These are phyloP conservation scores for Callimorpha dominula DNA, from an alignment of 2,888 invertebrate species.

Conservation along the genomic window DNA sequence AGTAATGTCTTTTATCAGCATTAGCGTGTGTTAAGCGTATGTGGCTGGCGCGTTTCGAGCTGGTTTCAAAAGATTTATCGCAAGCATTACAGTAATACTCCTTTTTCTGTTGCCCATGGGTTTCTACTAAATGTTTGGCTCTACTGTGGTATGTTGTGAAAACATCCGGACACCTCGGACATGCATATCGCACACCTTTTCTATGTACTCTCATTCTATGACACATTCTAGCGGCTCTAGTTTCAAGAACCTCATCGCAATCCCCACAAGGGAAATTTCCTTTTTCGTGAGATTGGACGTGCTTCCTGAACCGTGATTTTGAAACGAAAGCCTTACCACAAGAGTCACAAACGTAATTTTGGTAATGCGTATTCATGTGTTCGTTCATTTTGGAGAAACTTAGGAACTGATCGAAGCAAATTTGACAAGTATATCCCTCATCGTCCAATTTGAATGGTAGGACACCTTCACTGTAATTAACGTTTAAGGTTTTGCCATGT, in stretches of 20 bases:
- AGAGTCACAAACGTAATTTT: slow-evolving; percentile 77
- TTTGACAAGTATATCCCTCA: slow-evolving; percentile 70
- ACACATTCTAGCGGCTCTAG: slow-evolving; percentile 69
- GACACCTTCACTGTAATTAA: slow-evolving; percentile 75
- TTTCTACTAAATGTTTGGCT: slow-evolving; percentile 72
- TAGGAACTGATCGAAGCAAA: slow-evolving; percentile 64
- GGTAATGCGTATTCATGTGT: slow-evolving; percentile 80
- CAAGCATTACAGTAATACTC: slow-evolving; percentile 69
- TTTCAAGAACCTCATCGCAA: slow-evolving; percentile 69
- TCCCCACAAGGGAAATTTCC: slow-evolving; percentile 76
- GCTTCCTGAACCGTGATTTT: slow-evolving; percentile 74
- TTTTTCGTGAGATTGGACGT: slow-evolving; percentile 74
- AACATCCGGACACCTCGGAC: slow-evolving; percentile 74
- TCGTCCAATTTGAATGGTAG: slow-evolving; percentile 75
- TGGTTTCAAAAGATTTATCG: slow-evolving; percentile 68
- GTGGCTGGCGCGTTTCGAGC: slow-evolving; percentile 72
- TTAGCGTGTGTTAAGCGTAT: slow-evolving; percentile 63
- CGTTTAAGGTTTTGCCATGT: slow-evolving; percentile 64
- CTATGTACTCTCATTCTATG: slow-evolving; percentile 72
- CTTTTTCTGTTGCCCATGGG: slow-evolving; percentile 66
- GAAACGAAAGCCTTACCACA: slow-evolving; percentile 81
- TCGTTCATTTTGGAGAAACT: slow-evolving; percentile 75
- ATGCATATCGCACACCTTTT: slow-evolving; percentile 74
- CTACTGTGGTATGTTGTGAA: slow-evolving; percentile 75
- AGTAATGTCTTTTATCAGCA: slow-evolving; percentile 59